Percentiles rank a stretch among this genome's conserved stretches.
These are phyloP conservation scores for Pocota personata DNA, from an alignment of 2,888 invertebrate genomes.

Conservation along the genomic window DNA sequence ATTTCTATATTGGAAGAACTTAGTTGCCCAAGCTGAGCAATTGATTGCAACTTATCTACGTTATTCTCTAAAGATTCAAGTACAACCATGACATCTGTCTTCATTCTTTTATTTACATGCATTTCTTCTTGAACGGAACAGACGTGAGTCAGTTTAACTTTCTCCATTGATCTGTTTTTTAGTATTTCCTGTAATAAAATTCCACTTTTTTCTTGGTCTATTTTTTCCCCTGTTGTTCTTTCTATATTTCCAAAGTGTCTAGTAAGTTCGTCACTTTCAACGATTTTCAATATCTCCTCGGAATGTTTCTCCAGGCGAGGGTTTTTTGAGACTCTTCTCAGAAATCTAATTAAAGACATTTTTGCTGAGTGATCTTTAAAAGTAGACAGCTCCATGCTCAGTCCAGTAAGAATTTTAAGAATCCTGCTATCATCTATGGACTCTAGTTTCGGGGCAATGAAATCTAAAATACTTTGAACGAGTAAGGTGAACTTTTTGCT, in stretches of 20 bases:
- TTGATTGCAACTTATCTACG: background rate
- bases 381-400: background rate
- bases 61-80: constrained; percentile 28
- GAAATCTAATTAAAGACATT: constrained; percentile 1
- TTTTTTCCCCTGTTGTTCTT: background rate
- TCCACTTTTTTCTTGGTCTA: background rate
- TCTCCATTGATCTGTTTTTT: background rate
- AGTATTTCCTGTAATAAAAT: background rate
- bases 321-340: background rate
- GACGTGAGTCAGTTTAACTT: background rate
- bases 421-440: constrained; percentile 3
- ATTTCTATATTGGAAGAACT: background rate
- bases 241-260: background rate
- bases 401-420: constrained; percentile 6
- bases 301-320: constrained; percentile 18
- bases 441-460: background rate
- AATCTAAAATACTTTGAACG: constrained; percentile 40
- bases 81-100: background rate
- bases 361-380: constrained; percentile 16
- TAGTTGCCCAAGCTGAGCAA: background rate
- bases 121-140: background rate
- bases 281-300: background rate
- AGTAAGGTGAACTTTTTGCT: constrained; percentile 6
- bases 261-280: background rate
- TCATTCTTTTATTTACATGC: background rate